Conservation (phyloP, 2,888 invertebrate genomes). For the Eupsilia transversa region DNA sequence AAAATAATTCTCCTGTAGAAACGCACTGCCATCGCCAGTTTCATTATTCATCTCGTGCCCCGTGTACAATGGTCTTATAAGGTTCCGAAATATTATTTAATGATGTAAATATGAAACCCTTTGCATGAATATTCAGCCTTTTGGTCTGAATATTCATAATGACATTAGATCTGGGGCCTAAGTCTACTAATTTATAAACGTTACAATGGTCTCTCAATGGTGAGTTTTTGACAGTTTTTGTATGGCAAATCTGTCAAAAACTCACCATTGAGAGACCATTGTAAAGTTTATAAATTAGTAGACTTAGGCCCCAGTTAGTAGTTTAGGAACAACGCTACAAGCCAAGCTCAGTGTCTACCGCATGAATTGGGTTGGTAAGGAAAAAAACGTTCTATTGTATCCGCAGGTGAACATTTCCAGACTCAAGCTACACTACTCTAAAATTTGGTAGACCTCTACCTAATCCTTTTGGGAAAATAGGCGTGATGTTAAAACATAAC, state of each 20-base stretch:
- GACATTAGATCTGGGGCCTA: background rate
- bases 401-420: background rate
- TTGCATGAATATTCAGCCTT: constrained; percentile 38
- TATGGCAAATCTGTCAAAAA: too few species aligned
- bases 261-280: too few species aligned
- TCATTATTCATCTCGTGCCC: constrained; percentile 1
- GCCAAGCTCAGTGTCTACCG: background rate
- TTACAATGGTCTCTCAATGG: too few species aligned
- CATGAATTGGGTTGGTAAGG: background rate
- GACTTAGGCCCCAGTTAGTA: too few species aligned
- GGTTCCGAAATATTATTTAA: constrained; percentile 1
- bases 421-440: background rate
- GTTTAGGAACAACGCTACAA: background rate
- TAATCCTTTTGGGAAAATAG: background rate
- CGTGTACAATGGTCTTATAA: background rate
- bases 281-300: too few species aligned
- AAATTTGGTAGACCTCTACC: background rate
- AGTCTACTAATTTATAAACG: too few species aligned
- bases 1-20: background rate
- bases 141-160: constrained; percentile 22
- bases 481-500: background rate
- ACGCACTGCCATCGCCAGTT: background rate
- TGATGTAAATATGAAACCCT: constrained; percentile 27
- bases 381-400: background rate
- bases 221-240: too few species aligned